phyloP scores from a whole-genome alignment of 2,888 invertebrate species.

The Hirtodrosophila confusa region DNA sequence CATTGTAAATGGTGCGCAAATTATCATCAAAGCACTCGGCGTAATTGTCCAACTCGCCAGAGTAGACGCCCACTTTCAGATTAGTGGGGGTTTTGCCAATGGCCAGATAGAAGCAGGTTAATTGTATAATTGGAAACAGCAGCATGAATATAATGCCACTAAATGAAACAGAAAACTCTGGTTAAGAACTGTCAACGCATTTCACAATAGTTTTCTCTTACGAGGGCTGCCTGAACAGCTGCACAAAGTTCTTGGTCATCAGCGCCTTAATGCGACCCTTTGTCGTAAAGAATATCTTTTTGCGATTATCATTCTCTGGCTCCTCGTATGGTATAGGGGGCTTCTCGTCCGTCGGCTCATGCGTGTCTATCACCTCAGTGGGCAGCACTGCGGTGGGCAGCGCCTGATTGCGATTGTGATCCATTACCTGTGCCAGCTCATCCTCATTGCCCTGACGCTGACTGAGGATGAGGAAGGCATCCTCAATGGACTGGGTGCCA shows the following conservation, averaged over 20 bases:
- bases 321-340: slow-evolving; percentile 60
- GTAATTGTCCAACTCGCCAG: slow-evolving; percentile 88
- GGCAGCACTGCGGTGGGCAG: slow-evolving; percentile 68
- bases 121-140: slow-evolving; percentile 92
- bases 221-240: slow-evolving; percentile 90
- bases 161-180: slow-evolving; percentile 35
- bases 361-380: slow-evolving; percentile 77
- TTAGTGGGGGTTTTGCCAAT: slow-evolving; percentile 91
- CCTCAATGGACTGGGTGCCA: slow-evolving; percentile 91
- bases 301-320: slow-evolving; percentile 70
- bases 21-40: slow-evolving; percentile 83
- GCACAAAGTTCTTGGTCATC: slow-evolving; percentile 89
- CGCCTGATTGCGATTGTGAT: slow-evolving; percentile 53
- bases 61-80: slow-evolving; percentile 90
- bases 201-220: slow-evolving; percentile 81
- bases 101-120: slow-evolving; percentile 91
- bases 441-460: slow-evolving; percentile 85
- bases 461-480: slow-evolving; percentile 93
- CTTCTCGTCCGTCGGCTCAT: slow-evolving; percentile 62
- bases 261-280: slow-evolving; percentile 87
- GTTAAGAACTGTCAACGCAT: not conserved
- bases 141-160: slow-evolving; percentile 93
- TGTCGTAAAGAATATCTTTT: slow-evolving; percentile 81
- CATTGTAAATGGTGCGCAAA: slow-evolving; percentile 83
- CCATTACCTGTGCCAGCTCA: slow-evolving; percentile 68